Conservation (phyloP, 1,140 invertebrate genomes). For the Caenorhabditis brenneri region DNA sequence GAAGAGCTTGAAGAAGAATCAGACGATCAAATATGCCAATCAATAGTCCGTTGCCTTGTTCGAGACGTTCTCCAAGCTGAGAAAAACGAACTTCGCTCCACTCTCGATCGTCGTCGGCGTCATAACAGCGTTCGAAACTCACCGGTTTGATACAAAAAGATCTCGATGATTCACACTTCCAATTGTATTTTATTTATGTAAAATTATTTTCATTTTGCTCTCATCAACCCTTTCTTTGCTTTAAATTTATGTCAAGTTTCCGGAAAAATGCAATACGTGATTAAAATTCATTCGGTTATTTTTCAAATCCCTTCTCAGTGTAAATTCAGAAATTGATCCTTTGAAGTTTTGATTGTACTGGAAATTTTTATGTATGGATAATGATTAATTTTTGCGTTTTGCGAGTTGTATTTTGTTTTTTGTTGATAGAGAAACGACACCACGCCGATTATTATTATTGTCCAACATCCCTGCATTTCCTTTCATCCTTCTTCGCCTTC, state of each 20-base stretch:
- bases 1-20: conserved; percentile 12
- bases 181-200: conserved; percentile 1
- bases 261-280: conserved; percentile 41
- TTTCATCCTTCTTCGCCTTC: background rate
- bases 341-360: background rate
- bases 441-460: background rate
- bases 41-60: conserved; percentile 17
- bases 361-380: background rate
- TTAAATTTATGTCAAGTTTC: background rate
- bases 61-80: conserved; percentile 19
- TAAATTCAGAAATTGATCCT: too few species aligned
- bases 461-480: background rate
- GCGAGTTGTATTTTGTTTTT: background rate
- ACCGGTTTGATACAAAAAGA: background rate
- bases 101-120: conserved; percentile 7
- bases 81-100: conserved; percentile 26
- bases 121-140: conserved; percentile 31
- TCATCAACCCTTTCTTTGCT: background rate
- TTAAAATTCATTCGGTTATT: conserved; percentile 24
- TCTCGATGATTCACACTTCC: background rate
- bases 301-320: background rate
- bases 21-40: conserved; percentile 4
- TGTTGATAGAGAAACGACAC: background rate
- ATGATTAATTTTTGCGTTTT: background rate
- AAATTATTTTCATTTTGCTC: background rate